Base-by-base conservation (phyloP, 2,888 invertebrate genomes). In the Eledone cirrhosa region DNA sequence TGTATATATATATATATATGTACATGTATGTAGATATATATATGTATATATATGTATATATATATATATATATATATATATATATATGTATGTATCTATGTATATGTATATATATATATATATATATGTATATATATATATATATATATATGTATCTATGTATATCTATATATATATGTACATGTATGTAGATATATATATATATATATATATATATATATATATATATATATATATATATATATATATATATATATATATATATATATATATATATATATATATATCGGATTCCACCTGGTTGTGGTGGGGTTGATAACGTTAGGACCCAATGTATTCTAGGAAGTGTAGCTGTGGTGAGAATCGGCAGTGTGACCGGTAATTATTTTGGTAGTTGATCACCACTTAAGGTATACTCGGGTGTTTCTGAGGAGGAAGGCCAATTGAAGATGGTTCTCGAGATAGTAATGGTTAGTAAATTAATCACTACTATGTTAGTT, bases 91-190 rank as follows among this genome's bases (percentile, higher is more conserved):
- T 67, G n/a, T 13, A 67, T 27, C 14, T 67, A 8, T 27, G 14
- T 67, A 67, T 27, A 67, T 69, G n/a, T 31, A 69, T 69, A 69
- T 69, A 31, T 69, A 31, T 16, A 69, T 69, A 69, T 69, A 69
- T 69, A 69, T 69, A 69, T 19, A 3, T 27, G 2, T 67, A 67
- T 29, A 11, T 13, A 7, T 67, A 2, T 67, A 27, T 69, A 29
- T 69, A 69, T 19, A 27, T 2, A 27, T 27, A 67, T 8, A 11
- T 13, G 11, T 67, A 27, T 27, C 4, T 27, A 27, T 13, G 19
- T 2, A 67, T 27, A 31, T 29, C 13, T 29, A 69, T 29, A 69
- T 29, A 69, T 29, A 69, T 16, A 69, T 29, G 29, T 13, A 69
- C 33, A 69, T 16, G 29, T 16, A 69, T 16, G 24, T 29, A 69